phyloP scores from a whole-genome alignment of 2,888 invertebrate species.

The Anarsia innoxiella region DNA sequence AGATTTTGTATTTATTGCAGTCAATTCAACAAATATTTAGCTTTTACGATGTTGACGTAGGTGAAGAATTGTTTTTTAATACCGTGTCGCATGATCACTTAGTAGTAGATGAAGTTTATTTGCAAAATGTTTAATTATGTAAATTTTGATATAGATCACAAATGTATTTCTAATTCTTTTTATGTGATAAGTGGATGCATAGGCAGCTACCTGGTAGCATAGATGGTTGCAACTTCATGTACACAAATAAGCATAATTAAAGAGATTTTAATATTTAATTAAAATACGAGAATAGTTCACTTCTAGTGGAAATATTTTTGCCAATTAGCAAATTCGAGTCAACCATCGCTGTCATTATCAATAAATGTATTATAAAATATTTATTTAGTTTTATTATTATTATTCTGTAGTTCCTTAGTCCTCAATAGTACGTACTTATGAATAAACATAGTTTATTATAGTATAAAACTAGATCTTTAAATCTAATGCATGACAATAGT shows the following conservation, averaged over 20 bases:
- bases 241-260: slow-evolving; percentile 60
- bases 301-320: slow-evolving; percentile 73
- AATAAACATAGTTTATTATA: too few species aligned
- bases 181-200: slow-evolving; percentile 51
- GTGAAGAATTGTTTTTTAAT: slow-evolving; percentile 34
- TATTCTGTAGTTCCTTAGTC: slow-evolving; percentile 3
- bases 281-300: slow-evolving; percentile 65
- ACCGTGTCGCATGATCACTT: slow-evolving; percentile 47
- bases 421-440: not conserved
- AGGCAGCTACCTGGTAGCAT: slow-evolving; percentile 66
- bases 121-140: slow-evolving; percentile 54
- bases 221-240: slow-evolving; percentile 62
- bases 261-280: slow-evolving; percentile 71
- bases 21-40: slow-evolving; percentile 56
- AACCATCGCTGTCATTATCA: slow-evolving; percentile 74
- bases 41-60: slow-evolving; percentile 52
- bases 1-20: slow-evolving; percentile 65
- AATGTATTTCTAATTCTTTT: slow-evolving; percentile 56
- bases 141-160: slow-evolving; percentile 55
- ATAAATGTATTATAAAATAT: slow-evolving; percentile 72
- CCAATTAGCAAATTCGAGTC: slow-evolving; percentile 73
- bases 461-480: too few species aligned
- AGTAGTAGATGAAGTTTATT: slow-evolving; percentile 49
- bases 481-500: too few species aligned
- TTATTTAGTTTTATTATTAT: slow-evolving; percentile 32